phyloP scores from a whole-genome alignment of 2,888 invertebrate species.

The Chrysopilus asiliformis region DNA sequence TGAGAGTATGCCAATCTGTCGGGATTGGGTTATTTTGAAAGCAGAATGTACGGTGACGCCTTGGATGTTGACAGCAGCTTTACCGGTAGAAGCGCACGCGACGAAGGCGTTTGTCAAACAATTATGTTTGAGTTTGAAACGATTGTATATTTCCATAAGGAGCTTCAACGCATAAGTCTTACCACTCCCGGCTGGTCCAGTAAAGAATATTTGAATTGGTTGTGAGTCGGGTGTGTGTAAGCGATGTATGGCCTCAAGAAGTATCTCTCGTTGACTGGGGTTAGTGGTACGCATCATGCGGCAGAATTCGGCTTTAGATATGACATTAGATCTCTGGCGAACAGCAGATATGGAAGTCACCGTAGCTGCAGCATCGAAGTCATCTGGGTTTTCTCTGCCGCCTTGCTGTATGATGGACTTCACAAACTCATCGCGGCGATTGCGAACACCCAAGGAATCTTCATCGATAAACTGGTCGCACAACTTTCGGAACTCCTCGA shows the following conservation, averaged over 20 bases:
- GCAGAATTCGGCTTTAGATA: constrained; percentile 5
- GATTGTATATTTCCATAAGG: constrained; percentile 30
- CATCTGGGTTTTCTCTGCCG: constrained; percentile 16
- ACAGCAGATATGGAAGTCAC: too few relatives aligned
- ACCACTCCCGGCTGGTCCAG: constrained; percentile 24
- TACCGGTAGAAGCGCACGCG: constrained; percentile 25
- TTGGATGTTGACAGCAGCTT: constrained; percentile 26
- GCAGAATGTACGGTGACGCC: constrained; percentile 27
- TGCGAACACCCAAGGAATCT: constrained; percentile 10
- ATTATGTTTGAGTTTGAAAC: constrained; percentile 20
- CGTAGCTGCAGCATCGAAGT: constrained; percentile 19
- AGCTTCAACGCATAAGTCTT: constrained; percentile 27
- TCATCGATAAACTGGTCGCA: constrained; percentile 17
- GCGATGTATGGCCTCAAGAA: constrained; percentile 1
- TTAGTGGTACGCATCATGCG: constrained; percentile 10
- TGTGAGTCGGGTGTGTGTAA: constrained; percentile 3
- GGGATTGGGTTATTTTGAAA: constrained; percentile 8
- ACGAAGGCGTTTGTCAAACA: background rate
- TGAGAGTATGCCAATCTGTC: background rate
- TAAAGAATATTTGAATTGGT: constrained; percentile 7
- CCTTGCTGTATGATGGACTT: constrained; percentile 10
- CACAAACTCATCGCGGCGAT: constrained; percentile 12
- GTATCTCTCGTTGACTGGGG: constrained; percentile 6
- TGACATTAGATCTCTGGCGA: too few relatives aligned
- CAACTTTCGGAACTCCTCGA: constrained; percentile 19